A percentile compares a stretch with the other conserved stretches of the same genome.
These are phyloP conservation scores for Drosophila kepulauana DNA, from an alignment of 1,140 invertebrate species.

Conservation along the genomic window DNA sequence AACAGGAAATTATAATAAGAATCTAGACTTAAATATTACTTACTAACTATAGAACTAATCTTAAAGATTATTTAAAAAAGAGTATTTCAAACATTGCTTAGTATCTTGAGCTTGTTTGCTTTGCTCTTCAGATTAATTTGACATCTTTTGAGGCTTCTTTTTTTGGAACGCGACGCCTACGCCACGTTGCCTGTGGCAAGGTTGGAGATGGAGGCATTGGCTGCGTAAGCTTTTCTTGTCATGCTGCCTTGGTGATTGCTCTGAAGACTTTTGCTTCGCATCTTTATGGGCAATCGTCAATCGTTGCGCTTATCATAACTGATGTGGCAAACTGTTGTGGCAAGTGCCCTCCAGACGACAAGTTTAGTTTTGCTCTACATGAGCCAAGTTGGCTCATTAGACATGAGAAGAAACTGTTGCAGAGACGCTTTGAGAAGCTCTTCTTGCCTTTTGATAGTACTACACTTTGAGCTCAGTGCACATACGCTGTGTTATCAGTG, in stretches of 20 bases:
- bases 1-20: too few species aligned
- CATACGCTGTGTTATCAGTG: neutral
- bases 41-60: neutral
- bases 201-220: neutral
- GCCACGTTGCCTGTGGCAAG: neutral
- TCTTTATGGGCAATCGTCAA: slow-evolving; percentile 26
- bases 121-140: neutral
- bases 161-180: too few species aligned
- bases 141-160: neutral
- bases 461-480: neutral
- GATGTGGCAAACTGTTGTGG: slow-evolving; percentile 28
- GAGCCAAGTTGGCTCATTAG: slow-evolving; percentile 42
- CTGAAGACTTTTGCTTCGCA: slow-evolving; percentile 2
- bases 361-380: slow-evolving; percentile 37
- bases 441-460: slow-evolving; percentile 34
- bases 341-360: slow-evolving; percentile 16
- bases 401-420: slow-evolving; percentile 23
- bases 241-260: neutral
- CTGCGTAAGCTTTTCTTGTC: neutral
- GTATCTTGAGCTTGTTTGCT: neutral
- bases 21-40: too few species aligned
- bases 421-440: slow-evolving; percentile 12
- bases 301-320: slow-evolving; percentile 14
- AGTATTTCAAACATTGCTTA: neutral
- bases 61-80: neutral